These are phyloP conservation scores for Apotomis turbidana DNA, from an alignment of 2,888 invertebrate species.

Conservation along the genomic window DNA sequence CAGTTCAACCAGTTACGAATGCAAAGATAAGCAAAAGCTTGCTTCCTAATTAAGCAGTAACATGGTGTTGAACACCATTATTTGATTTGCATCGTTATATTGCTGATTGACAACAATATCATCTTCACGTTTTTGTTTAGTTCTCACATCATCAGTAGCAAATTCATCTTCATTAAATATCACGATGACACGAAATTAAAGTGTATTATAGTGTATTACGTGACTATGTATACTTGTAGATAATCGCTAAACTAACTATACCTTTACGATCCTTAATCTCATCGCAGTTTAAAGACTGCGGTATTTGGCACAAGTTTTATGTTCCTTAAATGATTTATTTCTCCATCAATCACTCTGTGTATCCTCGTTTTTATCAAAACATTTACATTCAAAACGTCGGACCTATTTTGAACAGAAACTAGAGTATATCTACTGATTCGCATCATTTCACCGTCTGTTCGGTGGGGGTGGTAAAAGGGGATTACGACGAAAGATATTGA, in stretches of 20 bases:
- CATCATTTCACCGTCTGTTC: not conserved
- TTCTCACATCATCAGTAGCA: not conserved
- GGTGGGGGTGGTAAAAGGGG: too few species aligned
- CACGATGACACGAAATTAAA: not conserved
- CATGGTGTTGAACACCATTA: too few species aligned
- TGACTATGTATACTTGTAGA: not conserved
- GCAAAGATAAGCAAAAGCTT: too few species aligned
- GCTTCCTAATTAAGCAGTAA: too few species aligned
- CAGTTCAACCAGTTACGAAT: too few species aligned
- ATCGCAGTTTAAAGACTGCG: slow-evolving; percentile 34
- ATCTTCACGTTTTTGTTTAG: not conserved
- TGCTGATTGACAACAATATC: not conserved
- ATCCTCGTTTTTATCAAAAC: slow-evolving; percentile 53
- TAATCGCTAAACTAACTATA: not conserved
- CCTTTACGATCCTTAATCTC: slow-evolving; percentile 20
- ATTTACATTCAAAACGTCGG: slow-evolving; percentile 50
- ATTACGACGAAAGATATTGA: too few species aligned
- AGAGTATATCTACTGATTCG: slow-evolving; percentile 8
- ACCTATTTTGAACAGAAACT: slow-evolving; percentile 10
- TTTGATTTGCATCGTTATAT: too few species aligned
- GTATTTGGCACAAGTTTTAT: slow-evolving; percentile 53
- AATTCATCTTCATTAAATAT: not conserved
- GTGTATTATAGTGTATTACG: slow-evolving; percentile 5
- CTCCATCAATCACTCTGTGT: slow-evolving; percentile 50
- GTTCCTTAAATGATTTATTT: slow-evolving; percentile 53